Evolutionary conservation across 2,797 vertebrate genomes (phyloP).

Genomic region (Miichthys miiuy): DNA sequence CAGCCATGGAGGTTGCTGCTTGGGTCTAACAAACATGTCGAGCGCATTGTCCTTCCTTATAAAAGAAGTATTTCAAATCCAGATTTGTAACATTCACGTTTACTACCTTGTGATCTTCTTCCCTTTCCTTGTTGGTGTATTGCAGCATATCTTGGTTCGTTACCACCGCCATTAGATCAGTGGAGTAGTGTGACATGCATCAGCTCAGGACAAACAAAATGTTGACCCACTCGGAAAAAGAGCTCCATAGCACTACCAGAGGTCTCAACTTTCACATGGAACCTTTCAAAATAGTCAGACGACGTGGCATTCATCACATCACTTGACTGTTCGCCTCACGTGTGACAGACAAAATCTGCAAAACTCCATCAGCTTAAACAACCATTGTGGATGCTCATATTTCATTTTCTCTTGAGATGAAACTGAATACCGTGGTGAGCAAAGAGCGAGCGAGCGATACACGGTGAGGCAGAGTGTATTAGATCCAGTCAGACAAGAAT

Average conservation of each 20-base stretch:
- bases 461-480: background rate
- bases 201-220: no score
- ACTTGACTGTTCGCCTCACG: background rate
- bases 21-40: background rate
- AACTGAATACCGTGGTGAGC: background rate
- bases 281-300: constrained; percentile 1
- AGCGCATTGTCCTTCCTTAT: background rate
- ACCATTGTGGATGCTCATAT: background rate
- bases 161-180: background rate
- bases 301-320: background rate
- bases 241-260: background rate
- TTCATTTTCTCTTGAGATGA: constrained; percentile 6
- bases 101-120: background rate
- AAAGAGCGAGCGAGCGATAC: background rate
- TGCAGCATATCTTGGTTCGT: background rate
- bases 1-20: no score
- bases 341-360: background rate
- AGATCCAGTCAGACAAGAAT: constrained; percentile 2
- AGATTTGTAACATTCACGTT: background rate
- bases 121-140: background rate
- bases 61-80: background rate
- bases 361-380: background rate
- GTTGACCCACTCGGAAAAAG: background rate
- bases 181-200: no score
- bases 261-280: background rate